Percentiles rank a stretch among this genome's conserved stretches.
Conservation (phyloP, 1,140 invertebrate genomes). For the Nomia melanderi region DNA sequence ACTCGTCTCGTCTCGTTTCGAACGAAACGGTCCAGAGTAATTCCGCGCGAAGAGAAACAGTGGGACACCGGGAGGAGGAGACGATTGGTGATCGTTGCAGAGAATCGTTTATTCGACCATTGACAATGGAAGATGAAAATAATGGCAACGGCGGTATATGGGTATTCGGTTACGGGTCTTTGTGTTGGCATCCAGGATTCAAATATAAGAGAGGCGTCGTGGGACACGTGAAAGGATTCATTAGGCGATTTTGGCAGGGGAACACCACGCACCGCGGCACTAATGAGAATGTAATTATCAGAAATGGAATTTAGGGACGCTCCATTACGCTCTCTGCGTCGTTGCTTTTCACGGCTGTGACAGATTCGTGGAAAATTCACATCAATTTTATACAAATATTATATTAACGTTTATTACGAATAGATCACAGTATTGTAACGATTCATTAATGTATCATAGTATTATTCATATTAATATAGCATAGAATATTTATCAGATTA, state of each 20-base stretch:
- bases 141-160: constrained; percentile 79
- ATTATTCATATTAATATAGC: too few relatives aligned
- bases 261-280: constrained; percentile 91
- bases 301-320: background rate
- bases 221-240: constrained; percentile 88
- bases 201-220: constrained; percentile 86
- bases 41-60: background rate
- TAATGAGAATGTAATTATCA: constrained; percentile 85
- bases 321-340: background rate
- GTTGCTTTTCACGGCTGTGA: too few relatives aligned
- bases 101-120: background rate
- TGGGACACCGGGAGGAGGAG: background rate
- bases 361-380: too few relatives aligned
- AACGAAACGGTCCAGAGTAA: too few relatives aligned
- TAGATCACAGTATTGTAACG: too few relatives aligned
- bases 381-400: too few relatives aligned
- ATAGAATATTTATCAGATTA: too few relatives aligned
- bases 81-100: background rate
- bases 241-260: constrained; percentile 92
- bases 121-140: constrained; percentile 20
- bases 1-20: too few relatives aligned
- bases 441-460: too few relatives aligned
- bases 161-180: constrained; percentile 93
- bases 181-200: constrained; percentile 94
- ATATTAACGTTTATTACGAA: too few relatives aligned